Evolutionary conservation across 2,113 vertebrate genomes (phyloP).

Genomic region (Indri indri): DNA sequence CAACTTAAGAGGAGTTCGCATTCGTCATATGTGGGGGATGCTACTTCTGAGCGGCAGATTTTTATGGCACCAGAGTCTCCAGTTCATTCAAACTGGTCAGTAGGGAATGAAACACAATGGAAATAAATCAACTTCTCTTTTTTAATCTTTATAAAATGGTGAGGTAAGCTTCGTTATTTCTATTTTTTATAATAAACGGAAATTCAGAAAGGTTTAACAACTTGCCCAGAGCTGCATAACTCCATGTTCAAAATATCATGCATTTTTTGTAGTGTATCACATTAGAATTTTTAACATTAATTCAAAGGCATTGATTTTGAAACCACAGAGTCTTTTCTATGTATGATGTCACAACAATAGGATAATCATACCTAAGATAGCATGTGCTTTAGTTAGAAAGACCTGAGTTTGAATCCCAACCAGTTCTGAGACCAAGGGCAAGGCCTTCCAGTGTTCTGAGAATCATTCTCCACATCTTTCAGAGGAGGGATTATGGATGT

Average conservation of each 20-base stretch:
- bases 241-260: neutral
- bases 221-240: neutral
- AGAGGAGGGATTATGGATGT: neutral
- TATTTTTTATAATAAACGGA: conserved; percentile 26
- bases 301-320: neutral
- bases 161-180: neutral
- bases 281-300: neutral
- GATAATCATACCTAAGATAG: neutral
- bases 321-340: neutral
- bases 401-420: neutral
- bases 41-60: neutral
- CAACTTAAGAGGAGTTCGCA: neutral
- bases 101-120: neutral
- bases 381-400: neutral
- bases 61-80: neutral
- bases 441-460: neutral
- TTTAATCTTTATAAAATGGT: neutral
- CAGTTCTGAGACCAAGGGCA: neutral
- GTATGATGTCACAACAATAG: neutral
- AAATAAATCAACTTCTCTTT: conserved; percentile 2
- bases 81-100: neutral
- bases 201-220: neutral
- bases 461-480: neutral
- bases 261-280: neutral
- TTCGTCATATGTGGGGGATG: neutral